These are phyloP conservation scores for Heliocidaris tuberculata DNA, from an alignment of 35 echinoderm and acorn worm species.

Conservation along the genomic window DNA sequence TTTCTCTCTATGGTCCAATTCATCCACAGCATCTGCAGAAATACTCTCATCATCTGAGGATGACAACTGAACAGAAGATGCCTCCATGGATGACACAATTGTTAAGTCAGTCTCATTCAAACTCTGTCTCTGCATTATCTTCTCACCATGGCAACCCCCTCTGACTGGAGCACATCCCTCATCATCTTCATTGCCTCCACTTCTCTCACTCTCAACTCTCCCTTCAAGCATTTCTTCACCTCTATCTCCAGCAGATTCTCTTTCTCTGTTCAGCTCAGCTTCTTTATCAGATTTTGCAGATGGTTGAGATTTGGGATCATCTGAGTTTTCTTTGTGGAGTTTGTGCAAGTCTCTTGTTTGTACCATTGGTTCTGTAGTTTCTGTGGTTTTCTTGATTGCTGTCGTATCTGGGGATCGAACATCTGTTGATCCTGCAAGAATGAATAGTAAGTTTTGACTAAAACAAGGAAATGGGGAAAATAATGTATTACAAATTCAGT, in stretches of 20 bases:
- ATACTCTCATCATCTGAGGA: neutral
- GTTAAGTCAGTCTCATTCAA: conserved; percentile 36
- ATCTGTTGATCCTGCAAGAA: neutral
- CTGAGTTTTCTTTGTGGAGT: neutral
- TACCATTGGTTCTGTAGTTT: neutral
- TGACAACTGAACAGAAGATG: neutral
- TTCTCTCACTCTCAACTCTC: neutral
- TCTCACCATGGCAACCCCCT: neutral
- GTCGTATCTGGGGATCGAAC: neutral
- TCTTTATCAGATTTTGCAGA: neutral
- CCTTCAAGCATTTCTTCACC: neutral
- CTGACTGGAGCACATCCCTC: neutral
- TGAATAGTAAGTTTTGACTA: neutral
- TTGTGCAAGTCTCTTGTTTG: neutral
- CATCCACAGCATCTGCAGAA: neutral
- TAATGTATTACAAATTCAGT: too few relatives aligned
- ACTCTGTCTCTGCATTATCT: conserved; percentile 5
- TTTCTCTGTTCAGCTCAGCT: neutral
- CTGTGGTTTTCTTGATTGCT: neutral
- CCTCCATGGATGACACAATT: conserved; percentile 5
- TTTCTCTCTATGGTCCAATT: neutral
- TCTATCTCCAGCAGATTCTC: neutral
- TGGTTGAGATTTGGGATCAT: neutral
- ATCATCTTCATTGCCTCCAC: neutral
- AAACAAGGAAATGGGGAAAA: neutral